phyloP scores from a whole-genome alignment of 2,888 invertebrate genomes.

The Sympetrum striolatum region DNA sequence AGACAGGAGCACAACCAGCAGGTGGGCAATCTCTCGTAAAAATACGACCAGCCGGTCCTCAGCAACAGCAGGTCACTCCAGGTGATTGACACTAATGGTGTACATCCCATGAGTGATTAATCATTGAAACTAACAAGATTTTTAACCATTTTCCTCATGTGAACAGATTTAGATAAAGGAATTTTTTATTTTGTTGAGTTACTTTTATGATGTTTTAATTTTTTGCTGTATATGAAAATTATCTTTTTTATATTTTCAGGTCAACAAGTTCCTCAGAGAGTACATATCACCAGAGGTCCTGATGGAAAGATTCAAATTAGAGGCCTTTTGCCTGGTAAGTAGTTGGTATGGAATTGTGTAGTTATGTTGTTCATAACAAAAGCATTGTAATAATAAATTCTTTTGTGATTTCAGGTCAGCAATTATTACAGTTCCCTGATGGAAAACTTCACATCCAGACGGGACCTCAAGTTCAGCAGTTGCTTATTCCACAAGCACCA shows the following conservation, averaged over 20 bases:
- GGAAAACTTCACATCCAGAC: slow-evolving; percentile 88
- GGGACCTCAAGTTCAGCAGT: slow-evolving; percentile 66
- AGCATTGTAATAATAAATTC: neutral
- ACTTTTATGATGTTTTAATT: neutral
- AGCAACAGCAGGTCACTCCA: slow-evolving; percentile 57
- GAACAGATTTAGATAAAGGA: neutral
- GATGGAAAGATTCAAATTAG: slow-evolving; percentile 92
- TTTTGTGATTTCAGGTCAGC: slow-evolving; percentile 67
- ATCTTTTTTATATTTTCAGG: slow-evolving; percentile 42
- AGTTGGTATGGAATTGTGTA: neutral
- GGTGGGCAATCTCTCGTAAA: slow-evolving; percentile 63
- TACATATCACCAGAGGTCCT: slow-evolving; percentile 88
- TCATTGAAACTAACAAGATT: neutral
- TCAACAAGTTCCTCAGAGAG: slow-evolving; percentile 67
- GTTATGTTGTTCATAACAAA: too few relatives aligned
- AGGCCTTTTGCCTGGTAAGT: slow-evolving; percentile 81
- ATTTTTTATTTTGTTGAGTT: neutral
- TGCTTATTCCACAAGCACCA: slow-evolving; percentile 57
- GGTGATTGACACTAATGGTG: slow-evolving; percentile 54
- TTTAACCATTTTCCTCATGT: neutral
- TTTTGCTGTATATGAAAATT: slow-evolving; percentile 38
- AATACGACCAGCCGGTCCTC: slow-evolving; percentile 57
- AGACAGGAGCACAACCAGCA: slow-evolving; percentile 54
- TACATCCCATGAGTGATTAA: slow-evolving; percentile 33
- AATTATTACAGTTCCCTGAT: slow-evolving; percentile 90